Evolutionary conservation across 2,113 vertebrate genomes (phyloP).

Genomic region (Rhea americana): DNA sequence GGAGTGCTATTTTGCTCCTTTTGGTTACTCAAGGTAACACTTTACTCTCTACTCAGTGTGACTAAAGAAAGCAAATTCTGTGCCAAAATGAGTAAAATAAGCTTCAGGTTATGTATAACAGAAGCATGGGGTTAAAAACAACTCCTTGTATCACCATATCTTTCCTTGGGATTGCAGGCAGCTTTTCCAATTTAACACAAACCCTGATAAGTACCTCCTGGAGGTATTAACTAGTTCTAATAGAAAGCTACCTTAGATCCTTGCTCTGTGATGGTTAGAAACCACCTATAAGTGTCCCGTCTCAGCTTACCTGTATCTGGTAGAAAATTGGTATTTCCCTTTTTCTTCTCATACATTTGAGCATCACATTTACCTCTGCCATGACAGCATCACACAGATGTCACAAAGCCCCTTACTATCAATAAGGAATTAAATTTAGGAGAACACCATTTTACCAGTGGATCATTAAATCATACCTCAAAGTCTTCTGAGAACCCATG

Average conservation of each 20-base stretch:
- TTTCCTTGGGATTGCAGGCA: not conserved
- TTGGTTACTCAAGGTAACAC: not conserved
- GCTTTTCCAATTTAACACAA: not conserved
- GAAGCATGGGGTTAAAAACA: not conserved
- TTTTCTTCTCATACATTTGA: not conserved
- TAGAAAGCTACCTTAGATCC: not conserved
- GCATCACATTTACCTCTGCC: not conserved
- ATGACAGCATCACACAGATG: not conserved
- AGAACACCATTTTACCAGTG: slow-evolving; percentile 18
- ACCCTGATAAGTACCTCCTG: not conserved
- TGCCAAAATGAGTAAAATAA: not conserved
- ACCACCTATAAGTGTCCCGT: not conserved
- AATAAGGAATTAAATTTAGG: slow-evolving; percentile 30
- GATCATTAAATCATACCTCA: slow-evolving; percentile 82
- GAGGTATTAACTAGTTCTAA: not conserved
- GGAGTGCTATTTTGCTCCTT: not conserved
- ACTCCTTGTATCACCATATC: not conserved
- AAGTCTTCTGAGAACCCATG: slow-evolving; percentile 93
- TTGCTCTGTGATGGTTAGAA: not conserved
- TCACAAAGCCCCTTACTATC: not conserved
- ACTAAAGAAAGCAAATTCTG: not conserved
- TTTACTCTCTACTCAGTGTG: not conserved
- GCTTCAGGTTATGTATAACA: not conserved
- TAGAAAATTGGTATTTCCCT: not conserved
- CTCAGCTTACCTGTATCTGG: not conserved